Evolutionary conservation across 2,797 vertebrate genomes (phyloP).

Genomic region (Acropternis orthonyx): DNA sequence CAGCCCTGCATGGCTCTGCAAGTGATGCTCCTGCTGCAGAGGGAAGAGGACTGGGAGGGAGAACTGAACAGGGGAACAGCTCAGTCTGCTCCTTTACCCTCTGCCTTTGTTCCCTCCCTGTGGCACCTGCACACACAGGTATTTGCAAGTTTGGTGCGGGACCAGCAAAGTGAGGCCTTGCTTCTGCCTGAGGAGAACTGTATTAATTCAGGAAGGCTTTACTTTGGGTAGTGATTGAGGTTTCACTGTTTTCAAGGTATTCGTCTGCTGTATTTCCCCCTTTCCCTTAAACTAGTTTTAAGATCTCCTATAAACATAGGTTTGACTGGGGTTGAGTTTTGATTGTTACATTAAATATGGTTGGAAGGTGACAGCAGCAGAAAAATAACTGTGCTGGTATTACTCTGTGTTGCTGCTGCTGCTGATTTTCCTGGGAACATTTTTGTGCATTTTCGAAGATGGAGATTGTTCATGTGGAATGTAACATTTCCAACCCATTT

Average conservation of each 20-base stretch:
- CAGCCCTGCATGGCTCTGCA: background rate
- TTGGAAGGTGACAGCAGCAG: background rate
- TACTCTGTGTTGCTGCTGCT: background rate
- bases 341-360: background rate
- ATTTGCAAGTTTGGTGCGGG: background rate
- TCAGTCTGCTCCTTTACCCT: background rate
- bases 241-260: background rate
- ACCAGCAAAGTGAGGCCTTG: background rate
- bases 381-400: background rate
- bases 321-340: background rate
- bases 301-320: background rate
- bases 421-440: background rate
- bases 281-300: background rate
- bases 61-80: background rate
- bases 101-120: background rate
- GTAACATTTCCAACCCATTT: background rate
- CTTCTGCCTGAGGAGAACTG: background rate
- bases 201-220: background rate
- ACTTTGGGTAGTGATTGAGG: background rate
- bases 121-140: background rate
- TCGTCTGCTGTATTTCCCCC: background rate
- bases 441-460: background rate
- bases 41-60: background rate
- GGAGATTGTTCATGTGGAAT: accelerated
- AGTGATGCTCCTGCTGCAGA: background rate